phyloP scores from a whole-genome alignment of 2,888 invertebrate genomes.

The Zelleria hepariella region DNA sequence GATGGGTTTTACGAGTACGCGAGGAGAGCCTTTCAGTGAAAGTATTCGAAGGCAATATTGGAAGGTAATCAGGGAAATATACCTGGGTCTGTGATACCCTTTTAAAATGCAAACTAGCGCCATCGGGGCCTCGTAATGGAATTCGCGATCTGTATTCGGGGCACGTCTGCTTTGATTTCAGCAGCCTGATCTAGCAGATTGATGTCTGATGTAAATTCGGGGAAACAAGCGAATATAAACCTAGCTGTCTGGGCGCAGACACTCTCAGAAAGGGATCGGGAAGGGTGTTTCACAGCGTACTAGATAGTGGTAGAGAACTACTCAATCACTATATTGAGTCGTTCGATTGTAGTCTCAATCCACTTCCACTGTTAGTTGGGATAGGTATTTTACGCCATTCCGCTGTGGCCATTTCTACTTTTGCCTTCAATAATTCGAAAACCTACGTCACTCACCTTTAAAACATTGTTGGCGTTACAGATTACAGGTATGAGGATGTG shows the following conservation, averaged over 20 bases:
- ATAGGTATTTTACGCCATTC: no score
- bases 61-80: neutral
- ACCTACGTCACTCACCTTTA: no score
- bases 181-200: slow-evolving; percentile 7
- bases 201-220: neutral
- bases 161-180: slow-evolving; percentile 52
- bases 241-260: neutral
- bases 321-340: no score
- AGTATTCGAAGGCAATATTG: neutral
- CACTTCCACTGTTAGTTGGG: no score
- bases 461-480: no score
- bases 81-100: slow-evolving; percentile 14
- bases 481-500: no score
- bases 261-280: neutral
- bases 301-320: no score
- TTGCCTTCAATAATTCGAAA: no score
- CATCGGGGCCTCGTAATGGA: slow-evolving; percentile 23
- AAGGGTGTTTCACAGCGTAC: neutral
- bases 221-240: neutral
- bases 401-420: no score
- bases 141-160: slow-evolving; percentile 25
- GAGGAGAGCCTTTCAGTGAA: neutral
- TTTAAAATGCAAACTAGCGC: slow-evolving; percentile 37
- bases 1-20: neutral
- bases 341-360: no score